Base-by-base conservation (phyloP, 2,113 vertebrate species). In the Rhinogobius similis region DNA sequence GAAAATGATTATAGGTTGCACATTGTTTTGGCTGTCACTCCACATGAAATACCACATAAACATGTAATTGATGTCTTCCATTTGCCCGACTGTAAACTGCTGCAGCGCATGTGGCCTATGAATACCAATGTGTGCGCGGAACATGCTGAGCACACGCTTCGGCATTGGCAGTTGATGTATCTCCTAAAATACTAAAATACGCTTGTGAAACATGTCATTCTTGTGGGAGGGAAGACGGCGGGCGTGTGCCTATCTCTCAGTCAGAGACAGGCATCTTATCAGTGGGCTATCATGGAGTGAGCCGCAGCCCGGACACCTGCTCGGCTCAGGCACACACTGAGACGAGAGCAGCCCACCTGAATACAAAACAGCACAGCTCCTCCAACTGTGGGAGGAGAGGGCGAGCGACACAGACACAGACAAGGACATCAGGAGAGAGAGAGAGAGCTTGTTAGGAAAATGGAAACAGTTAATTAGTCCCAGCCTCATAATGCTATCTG, bases 241-340 rank as follows among this genome's bases (percentile, higher is more conserved):
- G 36, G 41, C 44, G 52, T 52, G 50, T 67, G 78, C 69, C 74
- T 46, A 55, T 81, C 73, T 73, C 70, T 73, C 75, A 79, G 76
- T 48, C 43, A 66, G 73, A 32, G 83, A 41, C 3, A 71, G 78
- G 75, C 68, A 79, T 85, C 78, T 82, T 88, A 86, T 88, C 90
- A 86, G 83, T 67, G 81, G 86, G 70, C 87, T 86, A 89, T 89
- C 86, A 87, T 82, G 86, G 83, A 86, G 80, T 81, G 87, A 85
- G 81, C 77, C 83, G 38, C 72, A 72, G 84, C 84, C 64, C 10
- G 78, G 90, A 88, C 90, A 88, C 87, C 86, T 88, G 88, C 88
- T 87, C 86, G 78, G 82, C 71, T 73, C 83, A 88, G 82, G 84
- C 81, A 73, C 81, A 86, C 81, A 82, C 82, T 73, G 78, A 63